Base-by-base conservation (phyloP, 1,140 invertebrate species). In the Trissolcus basalis region DNA sequence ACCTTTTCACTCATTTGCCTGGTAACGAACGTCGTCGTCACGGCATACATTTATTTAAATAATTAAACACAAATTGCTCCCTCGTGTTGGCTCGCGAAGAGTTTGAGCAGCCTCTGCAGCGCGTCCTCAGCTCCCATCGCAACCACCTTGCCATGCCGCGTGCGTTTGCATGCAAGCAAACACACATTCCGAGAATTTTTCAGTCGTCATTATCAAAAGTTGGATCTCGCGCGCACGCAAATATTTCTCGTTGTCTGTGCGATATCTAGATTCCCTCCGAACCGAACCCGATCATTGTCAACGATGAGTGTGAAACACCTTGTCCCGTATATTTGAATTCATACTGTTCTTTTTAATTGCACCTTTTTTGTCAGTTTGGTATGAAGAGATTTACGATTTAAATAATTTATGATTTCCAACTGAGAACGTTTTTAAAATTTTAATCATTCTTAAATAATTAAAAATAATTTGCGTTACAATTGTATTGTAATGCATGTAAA, bases 11-110 rank as follows among this genome's bases (percentile, higher is more conserved):
- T 86, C 81, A 87, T 86, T 85, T 87, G 82, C 83, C 81, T 85
- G 82, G 80, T 85, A 85, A 85, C 78, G 80, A 83, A 83, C 79
- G 82, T 86, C 82, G 81, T 65, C 81, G 82, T 82, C 81, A 80
- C 80, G 81, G 79, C 64, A 79, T 80, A 85, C 81, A 78, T 86
- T 85, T 86, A 87, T 87, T 87, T 86, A 84, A 86, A 87, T 86
- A 87, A 88, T 86, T 87, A 87, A 86, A 81, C 80, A 78, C 78
- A 82, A 86, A 83, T 84, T 86, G 78, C 81, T 50, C 53, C 73
- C 68, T 72, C 65, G 60, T 68, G 58, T 63, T 70, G 68, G 58
- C 68, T 61, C 53, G 68, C 32, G 56, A 56, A 60, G 58, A 64
- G 44, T 58, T 68, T 58, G 39, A 60, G 58, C 64, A 63, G 44